Evolutionary conservation across 1,140 invertebrate species (phyloP), one percentile per base, ranked within the genome.

Genomic region (Aporrectodea caliginosa): DNA sequence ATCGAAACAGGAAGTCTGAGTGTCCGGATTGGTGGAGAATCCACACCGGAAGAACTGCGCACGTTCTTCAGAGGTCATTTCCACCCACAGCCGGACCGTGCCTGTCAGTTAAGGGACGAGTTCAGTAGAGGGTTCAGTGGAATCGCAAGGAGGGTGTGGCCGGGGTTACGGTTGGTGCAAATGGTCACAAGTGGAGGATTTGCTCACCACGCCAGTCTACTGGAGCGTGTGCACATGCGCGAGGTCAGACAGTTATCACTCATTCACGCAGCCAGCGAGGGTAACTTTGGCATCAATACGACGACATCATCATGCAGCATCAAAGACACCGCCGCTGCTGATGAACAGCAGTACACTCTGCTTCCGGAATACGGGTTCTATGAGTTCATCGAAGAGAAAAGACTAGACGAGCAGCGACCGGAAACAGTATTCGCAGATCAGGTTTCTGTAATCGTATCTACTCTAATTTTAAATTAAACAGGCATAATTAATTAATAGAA

Each of bases 241-340:
- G 79, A 71, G 12, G 79, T 80, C 16, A 78, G 22, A 6, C 79
- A 77, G 69, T 32, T 80, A 2, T 80, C 79, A 14, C 34, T 78
- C 31, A 16, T 73, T 14, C 79, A 80, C 34, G 79, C 69, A 33
- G 79, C 79, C 31, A 80, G 79, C 30, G 79, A 80, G 71, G 73
- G 73, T 74, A 31, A 74, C n/a, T 33, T 74, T 74, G 35, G 29
- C 69, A 31, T 27, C 69, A 27, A 71, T 12, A n/a, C n/a, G n/a
- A n/a, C n/a, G n/a, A n/a, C n/a, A n/a, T n/a, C n/a, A n/a, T n/a
- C n/a, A n/a, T n/a, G n/a, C n/a, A n/a, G n/a, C n/a, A n/a, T n/a
- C n/a, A n/a, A n/a, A n/a, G n/a, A n/a, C n/a, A n/a, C n/a, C n/a
- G n/a, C n/a, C n/a, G n/a, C n/a, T n/a, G n/a, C 29, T 16, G 69